Base-by-base conservation (phyloP, 2,797 vertebrate genomes). In the Sardinella longiceps region DNA sequence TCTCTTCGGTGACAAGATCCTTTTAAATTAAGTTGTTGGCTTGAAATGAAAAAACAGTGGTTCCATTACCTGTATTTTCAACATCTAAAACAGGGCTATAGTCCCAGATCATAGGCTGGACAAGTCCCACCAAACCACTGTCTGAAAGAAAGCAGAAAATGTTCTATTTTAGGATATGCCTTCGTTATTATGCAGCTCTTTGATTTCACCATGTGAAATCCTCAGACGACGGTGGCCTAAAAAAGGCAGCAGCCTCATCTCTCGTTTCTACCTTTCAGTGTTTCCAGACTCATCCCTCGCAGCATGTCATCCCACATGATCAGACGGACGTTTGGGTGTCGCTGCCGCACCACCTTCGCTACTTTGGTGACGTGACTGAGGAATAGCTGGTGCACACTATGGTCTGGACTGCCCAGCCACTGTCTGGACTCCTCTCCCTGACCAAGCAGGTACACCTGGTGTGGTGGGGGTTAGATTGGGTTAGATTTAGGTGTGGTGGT, bases 291-390 rank as follows among this genome's bases (percentile, higher is more conserved):
- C 86, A 98, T 96, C 43, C 87, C 92, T 84, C 98, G 95, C 84
- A 99, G 95, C 98, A 99, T 98, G 89, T 99, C 98, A 3, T 99
- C 98, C 98, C 98, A 99, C 92, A 98, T 94, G 5, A 99, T 91
- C 63, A 97, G 90, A 0, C 74, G 96, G 56, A 97, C 92, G 9
- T 86, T 50, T 0, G 98, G 96, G 90, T 96, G 95, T 0, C 45
- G 90, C 0, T 94, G 92, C 85, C 88, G 92, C 87, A 98, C 82
- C 0, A 90, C 94, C 84, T 91, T 93, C 81, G 96, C 96, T 81
- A 99, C 94, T 0, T 95, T 95, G 89, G 92, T 95, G 81, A 99
- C 90, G 58, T 99, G 97, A 88, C 89, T 92, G 74, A 99, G 92
- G 86, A 97, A 99, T 63, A 99, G 95, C 50, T 95, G 93, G 86